Evolutionary conservation across 2,888 invertebrate species (phyloP).

Genomic region (Acleris cristana): DNA sequence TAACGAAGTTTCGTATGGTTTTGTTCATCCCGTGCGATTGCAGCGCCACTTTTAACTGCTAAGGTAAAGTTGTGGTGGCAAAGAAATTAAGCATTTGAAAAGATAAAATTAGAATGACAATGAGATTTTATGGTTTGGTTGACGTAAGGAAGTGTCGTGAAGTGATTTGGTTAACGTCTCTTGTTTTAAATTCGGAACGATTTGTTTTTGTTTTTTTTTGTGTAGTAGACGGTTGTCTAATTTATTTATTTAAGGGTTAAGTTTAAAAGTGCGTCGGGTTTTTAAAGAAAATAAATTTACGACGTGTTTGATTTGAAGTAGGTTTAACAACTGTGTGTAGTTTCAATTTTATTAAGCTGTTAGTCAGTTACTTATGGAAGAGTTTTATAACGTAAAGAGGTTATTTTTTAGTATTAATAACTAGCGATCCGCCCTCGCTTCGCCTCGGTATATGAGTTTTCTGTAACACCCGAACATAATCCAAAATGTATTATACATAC

Average conservation of each 20-base stretch:
- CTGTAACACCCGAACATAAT: too few relatives aligned
- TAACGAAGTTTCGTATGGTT: background rate
- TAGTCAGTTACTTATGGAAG: too few relatives aligned
- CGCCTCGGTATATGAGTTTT: too few relatives aligned
- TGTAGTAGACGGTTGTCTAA: slow-evolving; percentile 42
- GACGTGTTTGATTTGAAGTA: background rate
- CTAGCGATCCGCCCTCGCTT: too few relatives aligned
- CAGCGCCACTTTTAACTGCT: background rate
- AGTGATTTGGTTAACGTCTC: slow-evolving; percentile 31
- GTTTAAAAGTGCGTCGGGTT: background rate
- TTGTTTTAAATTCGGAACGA: slow-evolving; percentile 47
- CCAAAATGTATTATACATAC: too few relatives aligned
- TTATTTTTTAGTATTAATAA: too few relatives aligned
- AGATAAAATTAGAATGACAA: slow-evolving; percentile 73
- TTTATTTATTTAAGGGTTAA: slow-evolving; percentile 23
- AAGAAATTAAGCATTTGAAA: slow-evolving; percentile 47
- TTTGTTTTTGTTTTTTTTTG: slow-evolving; percentile 49
- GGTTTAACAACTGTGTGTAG: background rate
- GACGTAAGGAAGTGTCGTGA: slow-evolving; percentile 33
- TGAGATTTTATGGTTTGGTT: slow-evolving; percentile 60
- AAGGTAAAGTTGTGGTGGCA: slow-evolving; percentile 2
- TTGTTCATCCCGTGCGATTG: background rate
- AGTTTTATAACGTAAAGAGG: too few relatives aligned
- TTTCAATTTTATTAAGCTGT: too few relatives aligned
- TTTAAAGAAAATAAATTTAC: slow-evolving; percentile 12